Base-by-base conservation (phyloP, 2,888 invertebrate genomes). In the Acrocera orbiculus region DNA sequence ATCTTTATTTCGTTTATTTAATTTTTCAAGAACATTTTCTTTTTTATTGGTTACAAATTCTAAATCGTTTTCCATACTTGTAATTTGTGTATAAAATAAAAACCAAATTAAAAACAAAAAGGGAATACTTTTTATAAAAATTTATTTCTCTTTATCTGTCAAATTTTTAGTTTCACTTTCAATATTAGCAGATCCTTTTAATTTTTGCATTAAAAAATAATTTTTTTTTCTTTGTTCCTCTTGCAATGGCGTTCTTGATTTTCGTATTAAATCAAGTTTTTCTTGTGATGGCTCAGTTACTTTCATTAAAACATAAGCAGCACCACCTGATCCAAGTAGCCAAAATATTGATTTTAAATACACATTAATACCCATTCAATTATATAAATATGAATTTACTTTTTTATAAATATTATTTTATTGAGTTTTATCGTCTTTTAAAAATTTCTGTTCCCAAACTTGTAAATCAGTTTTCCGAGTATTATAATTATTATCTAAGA, bases 241-340 rank as follows among this genome's bases (percentile, higher is more conserved):
- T n/a, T n/a, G n/a, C n/a, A n/a, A n/a, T n/a, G n/a, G n/a, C n/a
- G n/a, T n/a, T n/a, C n/a, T n/a, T n/a, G n/a, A n/a, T n/a, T n/a
- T n/a, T n/a, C n/a, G n/a, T 15, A 59, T 55, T 34, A 47, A 45
- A 8, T 50, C 41, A 4, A 56, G 38, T 44, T 57, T 56, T 5
- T 50, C 55, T 48, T 63, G 65, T 51, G 54, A 68, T 47, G 60
- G 70, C 49, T 60, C 60, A 48, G 68, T 63, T 48, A 69, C 48
- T 50, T 63, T 52, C 58, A 73, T 63, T 38, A 76, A 59, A 44
- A 58, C 62, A 53, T 69, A 76, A 45, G 73, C 74, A 39, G 73
- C 41, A 44, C 67, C 66, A 50, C 69, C 67, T 46, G 65, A 66
- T 39, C 67, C 64, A 48, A 64, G 52, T 52, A 75, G 58, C 69